These are phyloP conservation scores for Rhamphomyia laevipes DNA, from an alignment of 2,888 invertebrate genomes.

Conservation along the genomic window DNA sequence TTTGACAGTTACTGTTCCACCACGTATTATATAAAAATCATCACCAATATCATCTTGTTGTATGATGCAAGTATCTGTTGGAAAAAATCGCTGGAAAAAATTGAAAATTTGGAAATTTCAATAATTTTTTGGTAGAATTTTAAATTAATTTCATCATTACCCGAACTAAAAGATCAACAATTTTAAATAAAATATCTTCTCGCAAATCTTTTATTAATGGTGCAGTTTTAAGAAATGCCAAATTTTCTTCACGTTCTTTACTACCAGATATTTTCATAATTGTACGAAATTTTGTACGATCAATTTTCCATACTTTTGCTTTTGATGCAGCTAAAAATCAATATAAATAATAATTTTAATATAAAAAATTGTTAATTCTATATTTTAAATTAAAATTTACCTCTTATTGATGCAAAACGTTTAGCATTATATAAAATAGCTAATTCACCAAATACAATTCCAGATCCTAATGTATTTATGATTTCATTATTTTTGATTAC, in stretches of 20 bases:
- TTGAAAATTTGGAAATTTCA: too few species aligned
- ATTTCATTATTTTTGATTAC: slow-evolving; percentile 68
- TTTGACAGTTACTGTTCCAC: slow-evolving; percentile 65
- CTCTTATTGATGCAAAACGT: slow-evolving; percentile 74
- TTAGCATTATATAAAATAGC: slow-evolving; percentile 91
- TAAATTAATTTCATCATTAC: slow-evolving; percentile 37
- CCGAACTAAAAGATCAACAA: slow-evolving; percentile 78
- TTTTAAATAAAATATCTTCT: slow-evolving; percentile 58
- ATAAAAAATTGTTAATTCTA: neutral
- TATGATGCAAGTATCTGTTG: slow-evolving; percentile 65
- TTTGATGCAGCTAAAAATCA: slow-evolving; percentile 51
- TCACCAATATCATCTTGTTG: slow-evolving; percentile 78
- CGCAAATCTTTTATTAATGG: slow-evolving; percentile 63
- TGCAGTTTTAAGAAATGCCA: slow-evolving; percentile 72
- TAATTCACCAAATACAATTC: slow-evolving; percentile 80
- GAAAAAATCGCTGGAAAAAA: slow-evolving; percentile 58
- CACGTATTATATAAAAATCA: slow-evolving; percentile 83
- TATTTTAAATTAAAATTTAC: slow-evolving; percentile 40
- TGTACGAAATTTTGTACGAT: slow-evolving; percentile 74
- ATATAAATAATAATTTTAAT: slow-evolving; percentile 2
- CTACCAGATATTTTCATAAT: slow-evolving; percentile 81
- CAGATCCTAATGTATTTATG: slow-evolving; percentile 68
- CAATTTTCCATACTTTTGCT: slow-evolving; percentile 80
- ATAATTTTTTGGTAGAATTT: neutral
- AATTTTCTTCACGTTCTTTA: slow-evolving; percentile 71